phyloP scores from a whole-genome alignment of 2,797 vertebrate genomes.

The Propithecus deckenii region DNA sequence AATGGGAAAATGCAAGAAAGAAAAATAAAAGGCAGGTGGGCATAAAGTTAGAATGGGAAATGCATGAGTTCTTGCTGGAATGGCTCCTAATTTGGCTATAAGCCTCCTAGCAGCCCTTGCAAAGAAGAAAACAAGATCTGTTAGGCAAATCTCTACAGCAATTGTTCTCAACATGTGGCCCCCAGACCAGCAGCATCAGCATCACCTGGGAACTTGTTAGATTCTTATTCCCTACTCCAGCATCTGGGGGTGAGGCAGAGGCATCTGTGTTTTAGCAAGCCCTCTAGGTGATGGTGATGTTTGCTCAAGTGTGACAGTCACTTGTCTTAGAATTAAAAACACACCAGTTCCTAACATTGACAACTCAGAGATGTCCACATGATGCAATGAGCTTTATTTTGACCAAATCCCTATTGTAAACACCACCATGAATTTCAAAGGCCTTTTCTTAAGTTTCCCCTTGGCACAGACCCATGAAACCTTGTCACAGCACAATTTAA shows the following conservation, averaged over 20 bases:
- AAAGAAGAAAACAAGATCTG: not conserved
- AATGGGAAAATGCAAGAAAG: not conserved
- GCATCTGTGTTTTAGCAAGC: not conserved
- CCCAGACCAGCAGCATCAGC: not conserved
- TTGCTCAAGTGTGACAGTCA: not conserved
- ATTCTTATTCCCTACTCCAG: not conserved
- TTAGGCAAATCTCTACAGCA: not conserved
- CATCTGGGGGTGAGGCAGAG: not conserved
- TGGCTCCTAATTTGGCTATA: not conserved
- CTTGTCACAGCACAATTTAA: not conserved
- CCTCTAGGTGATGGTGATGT: not conserved
- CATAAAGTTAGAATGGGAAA: not conserved
- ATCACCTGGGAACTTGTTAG: not conserved
- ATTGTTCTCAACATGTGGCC: rapidly evolving
- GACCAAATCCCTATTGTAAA: not conserved
- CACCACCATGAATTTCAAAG: not conserved
- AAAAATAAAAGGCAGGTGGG: not conserved
- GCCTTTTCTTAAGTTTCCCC: not conserved
- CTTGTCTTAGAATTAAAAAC: not conserved
- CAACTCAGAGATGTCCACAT: not conserved
- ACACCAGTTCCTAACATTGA: not conserved
- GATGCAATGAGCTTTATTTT: not conserved
- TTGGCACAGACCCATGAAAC: rapidly evolving
- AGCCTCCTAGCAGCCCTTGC: not conserved
- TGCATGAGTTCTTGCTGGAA: not conserved